Base-by-base conservation (phyloP, 2,113 vertebrate genomes). In the Taurulus bubalis region DNA sequence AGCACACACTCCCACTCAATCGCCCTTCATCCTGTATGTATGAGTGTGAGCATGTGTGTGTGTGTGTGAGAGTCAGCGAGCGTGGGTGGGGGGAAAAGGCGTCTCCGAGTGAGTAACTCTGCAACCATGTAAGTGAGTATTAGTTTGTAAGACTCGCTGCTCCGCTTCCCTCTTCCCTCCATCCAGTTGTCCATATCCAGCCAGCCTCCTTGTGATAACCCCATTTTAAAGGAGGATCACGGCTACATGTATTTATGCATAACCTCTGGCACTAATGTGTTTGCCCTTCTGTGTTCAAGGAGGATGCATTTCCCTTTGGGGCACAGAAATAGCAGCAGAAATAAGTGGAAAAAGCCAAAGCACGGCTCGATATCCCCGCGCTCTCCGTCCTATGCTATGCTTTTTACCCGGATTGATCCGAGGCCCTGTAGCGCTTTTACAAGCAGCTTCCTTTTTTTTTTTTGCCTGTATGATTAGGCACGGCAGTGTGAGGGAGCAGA, bases 1-100 rank as follows among this genome's bases (percentile, higher is more conserved):
- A 71, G 82, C 90, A 77, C 79, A 71, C 69, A 78, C 90, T 78
- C 91, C 89, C 88, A 89, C 89, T 82, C 90, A 73, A 26, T 58
- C 76, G 84, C 34, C 88, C 83, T 74, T 83, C 84, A 83, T 75
- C 80, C 80, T 49, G 51, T 74, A 9, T 30, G 67, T 73, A 16
- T 71, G 12, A 56, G 75, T 51, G 60, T 72, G 74, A 60, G 51
- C 73, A 73, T 64, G 56, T 22, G 38, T 71, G 36, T 67, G 30
- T 32, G 60, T 62, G 60, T 18, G 55, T 18, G 5, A 8, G 64
- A 53, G 71, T 66, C 69, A 66, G 62, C 1, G 58, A 75, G 84
- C 8, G 87, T 82, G 87, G 85, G 88, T 70, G 87, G 83, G 67
- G 67, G 18, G 8, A 65, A 40, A 77, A 62, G 59, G 58, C 77